Base-by-base conservation (phyloP, 1,140 invertebrate genomes). In the Aphelenchoides besseyi region DNA sequence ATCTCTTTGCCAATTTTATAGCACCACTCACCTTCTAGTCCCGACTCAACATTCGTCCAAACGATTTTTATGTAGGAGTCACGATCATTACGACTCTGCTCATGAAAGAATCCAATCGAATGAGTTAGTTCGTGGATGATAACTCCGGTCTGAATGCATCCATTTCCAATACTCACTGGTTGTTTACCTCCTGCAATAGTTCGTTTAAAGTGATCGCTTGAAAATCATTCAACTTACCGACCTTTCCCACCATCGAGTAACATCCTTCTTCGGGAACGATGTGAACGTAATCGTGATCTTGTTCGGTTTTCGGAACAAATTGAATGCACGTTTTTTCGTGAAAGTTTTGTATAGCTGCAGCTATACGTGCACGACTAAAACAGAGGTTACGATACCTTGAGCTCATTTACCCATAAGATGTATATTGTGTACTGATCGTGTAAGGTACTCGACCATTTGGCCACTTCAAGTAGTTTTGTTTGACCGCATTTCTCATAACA, bases 141-240 rank as follows among this genome's bases (percentile, higher is more conserved):
- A 66, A 74, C 78, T 54, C 23, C 26, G 29, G 37, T 67, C 16
- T 33, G 29, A 0, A 92, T 85, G 78, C 92, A 93, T 1, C 90
- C 90, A 0, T 90, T 90, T 0, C 85, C 87, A 18, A 88, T 76
- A 3, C 76, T 79, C 12, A 83, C 76, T 36, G 81, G 79, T 67
- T 83, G 82, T 72, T 83, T 84, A 54, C 82, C 82, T 28, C 81
- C 80, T 83, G 55, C 18, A 82, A 70, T 35, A 63, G 26, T 23
- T 37, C 8, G 36, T 12, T 35, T 33, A 68, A 30, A 9, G 5
- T 33, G 12, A 63, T 32, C 16, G 1, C 12, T n/a, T 2, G 16
- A 0, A 2, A 30, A 29, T 32, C 84, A 86, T 3, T 87, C 68
- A 0, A 74, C 74, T 73, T 90, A 90, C 9, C 87, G 87, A 29